These are phyloP conservation scores for Lycaon pictus DNA, from an alignment of 2,113 vertebrate species.

Conservation along the genomic window DNA sequence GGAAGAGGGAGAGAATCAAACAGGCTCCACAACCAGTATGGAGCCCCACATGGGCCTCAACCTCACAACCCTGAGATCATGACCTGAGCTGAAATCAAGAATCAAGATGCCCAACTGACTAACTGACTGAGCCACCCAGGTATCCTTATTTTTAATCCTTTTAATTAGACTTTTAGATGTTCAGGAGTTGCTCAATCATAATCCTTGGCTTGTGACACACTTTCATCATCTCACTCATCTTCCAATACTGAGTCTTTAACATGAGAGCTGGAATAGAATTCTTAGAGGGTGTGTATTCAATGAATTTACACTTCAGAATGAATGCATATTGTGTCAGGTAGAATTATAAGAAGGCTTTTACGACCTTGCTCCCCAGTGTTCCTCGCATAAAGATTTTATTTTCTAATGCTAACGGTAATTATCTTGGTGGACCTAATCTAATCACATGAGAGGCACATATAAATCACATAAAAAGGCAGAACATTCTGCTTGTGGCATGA, in stretches of 20 bases:
- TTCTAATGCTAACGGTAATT: not conserved
- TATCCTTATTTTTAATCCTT: not conserved
- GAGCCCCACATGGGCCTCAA: not conserved
- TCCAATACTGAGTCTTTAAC: not conserved
- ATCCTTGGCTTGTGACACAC: not conserved
- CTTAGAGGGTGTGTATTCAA: not conserved
- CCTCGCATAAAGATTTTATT: not conserved
- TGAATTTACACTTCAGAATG: not conserved
- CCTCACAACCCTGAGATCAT: not conserved
- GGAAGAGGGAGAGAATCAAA: not conserved
- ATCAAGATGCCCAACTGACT: not conserved
- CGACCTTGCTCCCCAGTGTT: not conserved
- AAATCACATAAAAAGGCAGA: not conserved
- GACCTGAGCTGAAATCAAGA: not conserved
- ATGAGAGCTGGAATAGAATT: not conserved
- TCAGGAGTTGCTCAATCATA: not conserved
- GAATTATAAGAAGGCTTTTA: not conserved
- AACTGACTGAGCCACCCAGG: not conserved
- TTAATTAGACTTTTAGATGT: not conserved
- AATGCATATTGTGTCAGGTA: not conserved
- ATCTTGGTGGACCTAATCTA: not conserved
- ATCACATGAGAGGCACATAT: not conserved
- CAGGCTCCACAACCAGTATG: not conserved
- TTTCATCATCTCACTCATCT: not conserved
- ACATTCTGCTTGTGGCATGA: not conserved